Evolutionary conservation across 1,140 invertebrate genomes (phyloP), one percentile per base, ranked within the genome.

Genomic region (Oncopodura yosiiana): DNA sequence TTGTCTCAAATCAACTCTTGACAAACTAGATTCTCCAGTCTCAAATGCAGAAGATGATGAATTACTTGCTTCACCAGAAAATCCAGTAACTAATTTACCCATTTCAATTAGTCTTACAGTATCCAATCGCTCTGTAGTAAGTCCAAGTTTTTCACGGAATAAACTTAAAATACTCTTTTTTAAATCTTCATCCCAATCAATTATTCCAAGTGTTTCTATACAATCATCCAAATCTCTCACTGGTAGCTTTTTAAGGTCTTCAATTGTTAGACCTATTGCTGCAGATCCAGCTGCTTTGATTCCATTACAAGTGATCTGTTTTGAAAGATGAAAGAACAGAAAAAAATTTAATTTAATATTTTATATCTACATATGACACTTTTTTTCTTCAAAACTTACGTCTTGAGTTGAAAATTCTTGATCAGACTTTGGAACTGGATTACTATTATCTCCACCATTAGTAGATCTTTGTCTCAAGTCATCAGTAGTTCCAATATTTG

Each of bases 211-310:
- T 3, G 38, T 11, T 42, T 64, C 62, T n/a, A 64, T 41, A 24
- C 62, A 61, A 19, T 64, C 51, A 24, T 51, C 58, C 1, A 61
- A 32, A 29, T 64, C 58, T 1, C 8, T 32, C 3, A 18, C 9
- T 1, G 5, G 6, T 19, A 64, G 52, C 24, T 44, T 37, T 3
- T 49, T 21, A 1, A 64, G 34, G 24, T 64, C 62, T 5, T 56
- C 51, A 0, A 56, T 34, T 14, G 39, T 43, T 11, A 61, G 34
- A 11, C 58, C 62, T 19, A 58, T 49, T 0, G 58, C 62, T 8
- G 62, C 55, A n/a, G 39, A 37, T 14, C 62, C 62, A n/a, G 62
- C 54, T 3, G 60, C 23, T 49, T 60, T 60, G 12, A 64, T 55
- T 24, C 62, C 62, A 38, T 53, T 45, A 38, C 62, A 64, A 18